Conservation (phyloP, 2,113 vertebrate species). For the Paramisgurnus dabryanus region DNA sequence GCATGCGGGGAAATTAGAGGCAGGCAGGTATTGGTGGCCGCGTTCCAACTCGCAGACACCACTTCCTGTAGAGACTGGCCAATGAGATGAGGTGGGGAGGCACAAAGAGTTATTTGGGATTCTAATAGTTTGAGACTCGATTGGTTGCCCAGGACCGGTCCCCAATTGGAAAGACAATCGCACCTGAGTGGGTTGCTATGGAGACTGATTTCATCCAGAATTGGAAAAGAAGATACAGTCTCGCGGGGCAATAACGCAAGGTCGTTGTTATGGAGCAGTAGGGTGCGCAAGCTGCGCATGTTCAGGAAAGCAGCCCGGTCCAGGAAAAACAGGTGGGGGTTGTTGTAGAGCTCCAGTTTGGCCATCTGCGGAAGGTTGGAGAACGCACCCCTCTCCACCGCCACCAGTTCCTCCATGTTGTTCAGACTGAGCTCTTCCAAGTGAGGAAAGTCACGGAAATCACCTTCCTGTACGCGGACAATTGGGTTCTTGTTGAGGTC, state of each 20-base stretch:
- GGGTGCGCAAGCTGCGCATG: slow-evolving; percentile 70
- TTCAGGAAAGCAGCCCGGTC: slow-evolving; percentile 73
- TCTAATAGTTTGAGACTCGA: slow-evolving; percentile 74
- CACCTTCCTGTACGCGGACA: slow-evolving; percentile 68
- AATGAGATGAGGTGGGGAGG: slow-evolving; percentile 67
- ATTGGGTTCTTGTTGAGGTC: slow-evolving; percentile 83
- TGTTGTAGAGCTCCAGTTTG: slow-evolving; percentile 78
- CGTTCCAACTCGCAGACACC: slow-evolving; percentile 63
- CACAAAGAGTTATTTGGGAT: slow-evolving; percentile 73
- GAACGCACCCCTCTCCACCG: slow-evolving; percentile 74
- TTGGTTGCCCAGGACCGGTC: slow-evolving; percentile 68
- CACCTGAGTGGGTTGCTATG: slow-evolving; percentile 80
- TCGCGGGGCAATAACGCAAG: slow-evolving; percentile 75
- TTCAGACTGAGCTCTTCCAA: slow-evolving; percentile 82
- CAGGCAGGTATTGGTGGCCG: slow-evolving; percentile 69
- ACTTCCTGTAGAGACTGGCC: slow-evolving; percentile 75
- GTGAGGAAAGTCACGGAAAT: slow-evolving; percentile 77
- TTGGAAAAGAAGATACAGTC: slow-evolving; percentile 67
- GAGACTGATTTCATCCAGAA: slow-evolving; percentile 69
- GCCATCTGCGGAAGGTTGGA: slow-evolving; percentile 77
- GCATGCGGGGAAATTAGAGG: slow-evolving; percentile 72
- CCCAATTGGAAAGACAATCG: slow-evolving; percentile 79
- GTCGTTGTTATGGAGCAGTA: slow-evolving; percentile 76
- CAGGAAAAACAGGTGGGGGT: slow-evolving; percentile 74
- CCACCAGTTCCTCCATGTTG: slow-evolving; percentile 78